Base-by-base conservation (phyloP, 2,113 vertebrate species). In the Pelecanoides urinatrix region DNA sequence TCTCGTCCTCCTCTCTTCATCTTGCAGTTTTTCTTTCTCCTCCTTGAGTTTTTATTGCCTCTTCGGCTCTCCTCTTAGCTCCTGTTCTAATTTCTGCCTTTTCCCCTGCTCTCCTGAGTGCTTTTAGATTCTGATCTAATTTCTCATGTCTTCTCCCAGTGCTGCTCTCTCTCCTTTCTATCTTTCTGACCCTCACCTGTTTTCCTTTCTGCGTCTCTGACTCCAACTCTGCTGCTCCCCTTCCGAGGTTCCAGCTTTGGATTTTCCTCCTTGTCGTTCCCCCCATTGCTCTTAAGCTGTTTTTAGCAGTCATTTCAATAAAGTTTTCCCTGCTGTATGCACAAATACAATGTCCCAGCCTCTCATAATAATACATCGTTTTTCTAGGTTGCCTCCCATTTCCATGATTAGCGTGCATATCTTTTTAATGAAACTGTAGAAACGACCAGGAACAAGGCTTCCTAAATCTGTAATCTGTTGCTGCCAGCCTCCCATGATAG, bases 31-130 rank as follows among this genome's bases (percentile, higher is more conserved):
- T 97, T 91, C 92, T 97, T 98, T 95, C 97, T 96, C 95, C 81
- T 97, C 96, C 94, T 98, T 97, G 90, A 95, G 95, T 97, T 97
- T 97, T 97, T 97, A 97, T 97, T 79, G 88, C 97, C 95, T 97
- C 96, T 97, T 97, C 94, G 38, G 92, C 97, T 97, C 76, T 98
- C 92, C 98, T 98, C 97, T 97, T 96, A 98, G 97, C 97, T 98
- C 96, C 97, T 98, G 98, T 95, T 98, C 98, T 97, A 98, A 98
- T 98, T 98, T 98, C 98, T 98, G 96, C 80, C 96, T 98, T 98
- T 98, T 95, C 94, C 97, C 96, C 91, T 88, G 96, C 97, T 98
- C 98, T 98, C 98, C 96, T 62, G 97, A 98, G 98, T 98, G 95
- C 98, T 97, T 97, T 73, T 84, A 96, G 97, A 97, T 97, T 97